Conservation (phyloP, 1,140 invertebrate species). For the Arion vulgaris region DNA sequence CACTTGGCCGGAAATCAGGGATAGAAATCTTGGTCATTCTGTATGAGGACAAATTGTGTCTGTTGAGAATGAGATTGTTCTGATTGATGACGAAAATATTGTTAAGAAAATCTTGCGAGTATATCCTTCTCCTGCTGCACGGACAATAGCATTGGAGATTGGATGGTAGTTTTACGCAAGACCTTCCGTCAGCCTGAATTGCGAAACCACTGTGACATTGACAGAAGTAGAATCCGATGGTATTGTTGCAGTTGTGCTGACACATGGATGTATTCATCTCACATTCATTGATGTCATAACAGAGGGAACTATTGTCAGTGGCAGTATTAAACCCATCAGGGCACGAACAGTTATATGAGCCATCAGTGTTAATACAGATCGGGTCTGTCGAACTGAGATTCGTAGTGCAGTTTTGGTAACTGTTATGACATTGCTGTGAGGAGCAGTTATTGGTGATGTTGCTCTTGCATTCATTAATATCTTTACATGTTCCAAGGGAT, state of each 20-base stretch:
- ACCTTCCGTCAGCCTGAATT: background rate
- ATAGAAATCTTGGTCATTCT: background rate
- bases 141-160: background rate
- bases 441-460: conserved; percentile 2
- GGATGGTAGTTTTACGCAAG: background rate
- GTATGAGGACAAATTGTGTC: background rate
- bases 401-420: background rate
- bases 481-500: background rate
- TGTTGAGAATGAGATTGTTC: background rate
- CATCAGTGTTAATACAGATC: background rate
- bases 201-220: background rate
- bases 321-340: background rate
- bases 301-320: background rate
- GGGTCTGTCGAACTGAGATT: background rate
- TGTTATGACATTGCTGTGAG: background rate
- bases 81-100: background rate
- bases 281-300: background rate
- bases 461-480: background rate
- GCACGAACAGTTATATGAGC: background rate
- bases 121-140: background rate
- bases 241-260: background rate
- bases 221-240: background rate
- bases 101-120: background rate
- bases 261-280: background rate
- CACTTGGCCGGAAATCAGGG: background rate